These are phyloP conservation scores for Cyrtodaria siliqua DNA, from an alignment of 2,888 invertebrate species.

Conservation along the genomic window DNA sequence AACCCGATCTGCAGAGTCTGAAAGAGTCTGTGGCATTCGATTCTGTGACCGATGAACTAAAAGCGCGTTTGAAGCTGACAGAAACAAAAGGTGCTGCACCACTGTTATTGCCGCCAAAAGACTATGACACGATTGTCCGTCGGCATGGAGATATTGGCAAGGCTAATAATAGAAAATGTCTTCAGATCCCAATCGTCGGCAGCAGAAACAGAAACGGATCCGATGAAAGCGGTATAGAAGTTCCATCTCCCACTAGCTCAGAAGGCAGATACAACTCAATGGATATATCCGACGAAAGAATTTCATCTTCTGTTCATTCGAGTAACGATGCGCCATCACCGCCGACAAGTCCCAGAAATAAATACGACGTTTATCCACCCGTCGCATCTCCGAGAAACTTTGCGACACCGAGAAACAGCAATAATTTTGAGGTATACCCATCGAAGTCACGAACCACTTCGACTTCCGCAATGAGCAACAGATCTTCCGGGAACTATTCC, in stretches of 20 bases:
- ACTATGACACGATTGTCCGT: slow-evolving; percentile 92
- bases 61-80: slow-evolving; percentile 89
- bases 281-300: slow-evolving; percentile 57
- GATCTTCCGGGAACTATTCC: slow-evolving; percentile 64
- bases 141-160: slow-evolving; percentile 89
- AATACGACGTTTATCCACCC: slow-evolving; percentile 58
- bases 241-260: slow-evolving; percentile 67
- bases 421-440: slow-evolving; percentile 37
- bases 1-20: slow-evolving; percentile 77
- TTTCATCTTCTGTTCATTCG: slow-evolving; percentile 44
- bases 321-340: slow-evolving; percentile 53
- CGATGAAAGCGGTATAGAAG: slow-evolving; percentile 75
- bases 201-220: slow-evolving; percentile 60
- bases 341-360: slow-evolving; percentile 52
- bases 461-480: slow-evolving; percentile 67
- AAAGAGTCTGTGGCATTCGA: slow-evolving; percentile 90
- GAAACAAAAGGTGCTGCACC: slow-evolving; percentile 87
- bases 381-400: slow-evolving; percentile 39
- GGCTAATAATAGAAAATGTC: slow-evolving; percentile 70
- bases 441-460: slow-evolving; percentile 61
- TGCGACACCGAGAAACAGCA: slow-evolving; percentile 6
- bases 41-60: slow-evolving; percentile 95
- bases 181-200: slow-evolving; percentile 75
- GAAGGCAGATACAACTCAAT: slow-evolving; percentile 53
- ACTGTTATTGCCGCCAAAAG: slow-evolving; percentile 95